These are phyloP conservation scores for Lasaia peninsularis DNA, from an alignment of 1,140 invertebrate species.

Conservation along the genomic window DNA sequence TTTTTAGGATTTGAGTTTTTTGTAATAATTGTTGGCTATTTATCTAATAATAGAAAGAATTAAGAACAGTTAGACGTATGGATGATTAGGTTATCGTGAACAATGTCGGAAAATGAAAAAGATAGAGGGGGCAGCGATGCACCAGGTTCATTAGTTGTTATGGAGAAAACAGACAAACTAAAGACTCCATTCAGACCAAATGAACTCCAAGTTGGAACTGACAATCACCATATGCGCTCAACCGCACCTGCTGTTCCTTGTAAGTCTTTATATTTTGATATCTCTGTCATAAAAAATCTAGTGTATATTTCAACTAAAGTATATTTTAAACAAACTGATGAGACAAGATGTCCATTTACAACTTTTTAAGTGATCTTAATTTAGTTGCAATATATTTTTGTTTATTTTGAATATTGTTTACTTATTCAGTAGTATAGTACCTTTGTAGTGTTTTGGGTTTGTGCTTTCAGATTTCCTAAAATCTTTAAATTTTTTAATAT, in stretches of 20 bases:
- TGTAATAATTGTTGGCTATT: slow-evolving; percentile 46
- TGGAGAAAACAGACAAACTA: slow-evolving; percentile 35
- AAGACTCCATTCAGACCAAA: slow-evolving; percentile 38
- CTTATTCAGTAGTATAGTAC: no score
- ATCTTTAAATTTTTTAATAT: no score
- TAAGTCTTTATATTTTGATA: slow-evolving; percentile 26
- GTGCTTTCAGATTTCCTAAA: no score
- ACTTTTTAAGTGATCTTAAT: no score
- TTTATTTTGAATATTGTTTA: no score
- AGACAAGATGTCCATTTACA: no score
- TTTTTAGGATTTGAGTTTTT: slow-evolving; percentile 53
- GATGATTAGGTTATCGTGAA: slow-evolving; percentile 49
- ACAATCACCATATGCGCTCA: slow-evolving; percentile 44
- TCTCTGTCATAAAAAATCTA: no score
- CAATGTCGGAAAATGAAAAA: slow-evolving; percentile 60
- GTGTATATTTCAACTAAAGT: no score
- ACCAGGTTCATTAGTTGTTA: slow-evolving; percentile 37
- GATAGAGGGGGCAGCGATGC: slow-evolving; percentile 31
- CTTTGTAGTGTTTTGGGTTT: no score
- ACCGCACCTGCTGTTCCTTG: slow-evolving; percentile 46
- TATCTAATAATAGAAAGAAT: slow-evolving; percentile 43
- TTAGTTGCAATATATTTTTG: no score
- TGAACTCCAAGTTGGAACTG: slow-evolving; percentile 39
- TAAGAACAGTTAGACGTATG: slow-evolving; percentile 38
- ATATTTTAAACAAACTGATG: no score